Evolutionary conservation across 2,888 invertebrate genomes (phyloP), one percentile per base, ranked within the genome.

Genomic region (Eurytoma californica): DNA sequence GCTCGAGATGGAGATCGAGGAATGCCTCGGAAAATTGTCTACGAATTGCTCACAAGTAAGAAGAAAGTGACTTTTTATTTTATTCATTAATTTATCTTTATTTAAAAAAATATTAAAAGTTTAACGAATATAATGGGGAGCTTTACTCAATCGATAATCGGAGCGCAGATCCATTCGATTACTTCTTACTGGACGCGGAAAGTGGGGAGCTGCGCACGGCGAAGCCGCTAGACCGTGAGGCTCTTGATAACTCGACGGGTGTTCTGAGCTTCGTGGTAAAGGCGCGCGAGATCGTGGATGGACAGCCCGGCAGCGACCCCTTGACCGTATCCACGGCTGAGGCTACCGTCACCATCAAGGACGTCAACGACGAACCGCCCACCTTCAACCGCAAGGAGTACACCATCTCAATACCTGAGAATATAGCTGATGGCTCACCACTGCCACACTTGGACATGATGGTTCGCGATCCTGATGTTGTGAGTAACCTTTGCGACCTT

Each of bases 281-380:
- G 94, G 97, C 96, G 0, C 93, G 94, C 65, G 97, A 97, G 91
- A 84, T 96, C 80, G 93, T 95, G 1, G 93, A 95, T 87, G 96
- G 95, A 0, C 90, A 92, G 0, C 94, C 94, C 0, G 91, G 94
- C 3, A 92, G 93, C 83, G 94, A 95, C 82, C 91, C 94, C 3
- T 89, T 94, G 72, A 95, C 96, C 0, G 93, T 94, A 2, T 93
- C 95, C 0, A 92, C 92, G 0, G 94, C 95, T 0, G 94, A 94
- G 75, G 94, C 95, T 13, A 95, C 95, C 0, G 93, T 97, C 70
- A 96, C 95, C 58, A 95, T 97, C 84, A 94, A 94, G 84, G 97
- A 97, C 88, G 96, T 97, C 0, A 97, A 97, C 89, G 97, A 97
- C 87, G 96, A 96, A 83, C 95, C 96, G 0, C 97, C 97, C 0